Base-by-base conservation (phyloP, 1,140 invertebrate genomes). In the Lasaia peninsularis region DNA sequence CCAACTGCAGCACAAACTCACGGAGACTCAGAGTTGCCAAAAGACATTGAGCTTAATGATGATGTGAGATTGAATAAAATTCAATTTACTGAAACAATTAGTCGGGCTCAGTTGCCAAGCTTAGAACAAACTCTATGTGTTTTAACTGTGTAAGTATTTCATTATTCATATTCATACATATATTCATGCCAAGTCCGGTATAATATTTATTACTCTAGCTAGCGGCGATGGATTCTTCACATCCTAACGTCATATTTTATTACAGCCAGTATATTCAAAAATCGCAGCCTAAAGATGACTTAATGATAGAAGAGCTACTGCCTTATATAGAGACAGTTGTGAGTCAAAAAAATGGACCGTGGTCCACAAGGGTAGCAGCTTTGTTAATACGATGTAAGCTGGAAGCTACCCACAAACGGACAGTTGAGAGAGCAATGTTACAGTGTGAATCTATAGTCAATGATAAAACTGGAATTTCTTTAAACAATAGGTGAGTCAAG, bases 371-470 rank as follows among this genome's bases (percentile, higher is more conserved):
- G 56, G 91, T 94, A 16, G 90, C 91, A 7, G 91, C 94, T 2
- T 74, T 98, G 1, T 88, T 94, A 8, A 84, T 94, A 21, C 92
- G 97, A 37, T 96, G 95, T 61, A 89, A 92, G 53, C 77, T 97
- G 12, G 97, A 99, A 87, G 91, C 91, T 0, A 90, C 90, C 34
- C 93, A 94, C 65, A 92, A 93, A 34, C 91, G 97, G 60, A 95
- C 95, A 0, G 92, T 98, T 9, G 96, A 98, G 73, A 87, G 97
- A 52, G 93, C 96, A 8, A 93, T 98, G 91, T 92, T 92, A 75
- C 98, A 99, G 88, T 90, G 95, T 62, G 95, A 98, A 89, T 92
- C 93, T 74, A 90, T 97, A 32, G 91, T 96, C 10, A 93, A 94
- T 62, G 85, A 88, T 21, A 85, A 81, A 57, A 73, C 71, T n/a